Evolutionary conservation across 2,113 vertebrate genomes (phyloP).

Genomic region (Spermophilus dauricus): DNA sequence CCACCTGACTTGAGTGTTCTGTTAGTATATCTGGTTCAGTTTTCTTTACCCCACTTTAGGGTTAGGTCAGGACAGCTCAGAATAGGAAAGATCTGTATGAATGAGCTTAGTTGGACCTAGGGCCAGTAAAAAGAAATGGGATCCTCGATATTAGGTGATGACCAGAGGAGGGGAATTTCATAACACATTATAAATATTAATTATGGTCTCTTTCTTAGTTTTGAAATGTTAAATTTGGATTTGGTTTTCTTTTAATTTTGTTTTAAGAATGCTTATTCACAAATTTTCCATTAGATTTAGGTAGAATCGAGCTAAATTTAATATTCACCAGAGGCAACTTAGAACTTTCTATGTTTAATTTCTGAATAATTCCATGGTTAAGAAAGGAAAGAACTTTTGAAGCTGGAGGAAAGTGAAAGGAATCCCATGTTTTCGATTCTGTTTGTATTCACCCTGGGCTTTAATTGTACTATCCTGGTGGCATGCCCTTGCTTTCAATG

Average conservation of each 20-base stretch:
- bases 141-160: neutral
- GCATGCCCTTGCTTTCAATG: neutral
- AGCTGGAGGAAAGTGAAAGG: neutral
- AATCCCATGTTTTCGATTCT: neutral
- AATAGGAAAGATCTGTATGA: slow-evolving; percentile 10
- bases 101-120: neutral
- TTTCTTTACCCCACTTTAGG: neutral
- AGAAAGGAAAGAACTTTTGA: neutral
- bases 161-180: slow-evolving; percentile 49
- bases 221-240: slow-evolving; percentile 63
- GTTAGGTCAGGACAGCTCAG: neutral
- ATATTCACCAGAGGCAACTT: slow-evolving; percentile 10
- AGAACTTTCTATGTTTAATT: slow-evolving; percentile 30
- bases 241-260: slow-evolving; percentile 61
- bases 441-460: neutral
- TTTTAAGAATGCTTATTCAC: slow-evolving; percentile 59
- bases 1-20: neutral
- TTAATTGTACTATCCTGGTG: neutral
- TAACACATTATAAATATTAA: slow-evolving; percentile 43
- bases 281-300: slow-evolving; percentile 46
- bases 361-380: slow-evolving; percentile 7
- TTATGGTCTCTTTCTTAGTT: slow-evolving; percentile 62
- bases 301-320: slow-evolving; percentile 46
- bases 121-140: slow-evolving; percentile 28
- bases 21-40: neutral